These are phyloP conservation scores for Oligia strigilis DNA, from an alignment of 2,888 invertebrate species.

Conservation along the genomic window DNA sequence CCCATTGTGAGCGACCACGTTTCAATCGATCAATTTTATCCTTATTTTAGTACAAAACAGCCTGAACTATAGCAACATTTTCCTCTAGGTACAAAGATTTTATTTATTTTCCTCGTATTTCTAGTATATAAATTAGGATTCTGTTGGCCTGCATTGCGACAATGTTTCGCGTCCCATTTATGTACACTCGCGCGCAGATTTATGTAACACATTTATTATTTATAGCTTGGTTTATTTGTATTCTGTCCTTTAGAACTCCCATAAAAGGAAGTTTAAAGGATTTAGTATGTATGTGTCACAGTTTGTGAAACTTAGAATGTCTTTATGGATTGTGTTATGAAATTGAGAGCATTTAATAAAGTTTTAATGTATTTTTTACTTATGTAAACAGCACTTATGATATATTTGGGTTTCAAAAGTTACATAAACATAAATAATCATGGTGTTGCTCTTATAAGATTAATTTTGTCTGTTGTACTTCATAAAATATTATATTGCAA, in stretches of 20 bases:
- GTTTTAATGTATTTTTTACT: not conserved
- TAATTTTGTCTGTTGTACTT: too few species aligned
- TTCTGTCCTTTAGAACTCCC: conserved; percentile 47
- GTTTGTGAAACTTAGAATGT: conserved; percentile 34
- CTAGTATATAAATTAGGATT: conserved; percentile 58
- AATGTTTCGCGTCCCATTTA: conserved; percentile 65
- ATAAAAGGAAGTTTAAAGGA: conserved; percentile 49
- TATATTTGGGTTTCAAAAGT: not conserved
- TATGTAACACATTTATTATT: conserved; percentile 64
- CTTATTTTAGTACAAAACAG: not conserved
- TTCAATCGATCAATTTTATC: too few species aligned
- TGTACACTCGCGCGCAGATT: conserved; percentile 62
- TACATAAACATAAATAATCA: not conserved
- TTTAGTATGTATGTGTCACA: conserved; percentile 55
- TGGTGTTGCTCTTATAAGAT: not conserved
- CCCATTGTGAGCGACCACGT: too few species aligned
- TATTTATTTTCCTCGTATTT: conserved; percentile 28
- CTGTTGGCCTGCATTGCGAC: conserved; percentile 57
- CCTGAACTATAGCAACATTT: not conserved
- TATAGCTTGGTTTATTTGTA: conserved; percentile 52
- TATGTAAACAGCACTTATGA: not conserved
- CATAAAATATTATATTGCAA: not conserved
- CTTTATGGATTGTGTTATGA: not conserved
- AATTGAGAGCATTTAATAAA: conserved; percentile 10
- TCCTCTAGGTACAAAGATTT: not conserved